Base-by-base conservation (phyloP, 2,113 vertebrate genomes). In the Corvus hawaiiensis region DNA sequence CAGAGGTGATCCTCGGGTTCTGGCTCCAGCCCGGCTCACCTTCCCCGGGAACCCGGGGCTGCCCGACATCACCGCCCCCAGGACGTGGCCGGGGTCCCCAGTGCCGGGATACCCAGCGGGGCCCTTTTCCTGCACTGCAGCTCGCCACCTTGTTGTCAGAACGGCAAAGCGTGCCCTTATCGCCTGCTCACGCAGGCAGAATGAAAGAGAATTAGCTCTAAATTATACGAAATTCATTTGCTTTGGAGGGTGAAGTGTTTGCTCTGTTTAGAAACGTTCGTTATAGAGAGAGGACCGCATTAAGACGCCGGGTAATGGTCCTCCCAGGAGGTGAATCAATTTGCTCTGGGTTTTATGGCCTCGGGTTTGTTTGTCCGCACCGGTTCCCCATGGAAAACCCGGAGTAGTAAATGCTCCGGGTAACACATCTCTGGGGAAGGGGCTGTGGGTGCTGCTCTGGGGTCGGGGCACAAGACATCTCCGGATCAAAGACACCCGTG, bases 141-240 rank as follows among this genome's bases (percentile, higher is more conserved):
- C 87, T 94, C 67, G 8, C 64, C 6, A 3, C 8, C 81, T 66
- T 83, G 95, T 97, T 96, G 96, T 97, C 90, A 97, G 96, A 96
- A 93, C 8, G 55, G 85, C 82, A 96, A 94, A 95, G 95, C 81
- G 64, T 85, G 95, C 89, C 84, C 97, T 98, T 98, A 98, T 98
- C 97, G 32, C 96, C 94, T 97, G 98, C 89, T 97, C 98, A 97
- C 12, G 76, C 82, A 95, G 94, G 98, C 98, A 98, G 98, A 98
- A 98, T 96, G 94, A 96, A 98, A 95, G 95, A 96, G 97, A 98
- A 98, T 98, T 98, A 98, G 98, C 96, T 95, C 94, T 96, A 97
- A 98, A 98, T 98, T 97, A 97, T 98, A 97, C 32, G 83, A 97
- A 98, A 98, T 98, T 98, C 98, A 98, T 96, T 98, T 98, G 96